Base-by-base conservation (phyloP, 2,797 vertebrate species). In the Ceyx erithaca region DNA sequence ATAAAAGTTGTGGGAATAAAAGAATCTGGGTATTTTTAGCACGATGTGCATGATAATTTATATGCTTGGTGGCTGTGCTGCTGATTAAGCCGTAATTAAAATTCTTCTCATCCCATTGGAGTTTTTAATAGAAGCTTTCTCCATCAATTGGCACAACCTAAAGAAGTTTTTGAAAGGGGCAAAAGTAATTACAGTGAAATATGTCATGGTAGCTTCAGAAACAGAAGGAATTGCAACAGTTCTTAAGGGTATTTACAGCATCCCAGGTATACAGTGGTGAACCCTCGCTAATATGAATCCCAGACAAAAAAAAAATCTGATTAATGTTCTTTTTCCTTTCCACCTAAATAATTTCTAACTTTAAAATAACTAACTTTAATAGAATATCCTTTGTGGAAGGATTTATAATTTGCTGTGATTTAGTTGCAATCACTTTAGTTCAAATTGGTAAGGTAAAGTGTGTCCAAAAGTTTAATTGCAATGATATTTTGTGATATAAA, bases 1-100 rank as follows among this genome's bases (percentile, higher is more conserved):
- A 98, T 98, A 98, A 98, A 96, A 98, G 98, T 98, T 98, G 98
- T 97, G 98, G 98, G 98, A 98, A 98, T 98, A 98, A 98, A 98
- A 98, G 98, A 98, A 97, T 98, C 97, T 98, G 99, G 98, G 98
- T 99, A 98, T 99, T 99, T 99, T 99, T 99, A 99, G 99, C 99
- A 99, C 99, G 99, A 99, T 97, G 98, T 99, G 99, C 99, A 99
- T 99, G 99, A 99, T 99, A 99, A 99, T 99, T 99, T 99, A 99
- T 99, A 99, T 99, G 99, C 99, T 99, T 99, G 98, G 99, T 99
- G 99, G 99, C 99, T 99, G 98, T 99, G 98, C 99, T 99, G 98
- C 99, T 99, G 98, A 99, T 99, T 99, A 99, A 98, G 98, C 98
- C 98, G 98, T 99, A 98, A 99, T 99, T 99, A 99, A 98, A 99